Percentiles rank a stretch among this genome's conserved stretches.
These are phyloP conservation scores for Embidobia sp. DNA, from an alignment of 2,888 invertebrate species.

Conservation along the genomic window DNA sequence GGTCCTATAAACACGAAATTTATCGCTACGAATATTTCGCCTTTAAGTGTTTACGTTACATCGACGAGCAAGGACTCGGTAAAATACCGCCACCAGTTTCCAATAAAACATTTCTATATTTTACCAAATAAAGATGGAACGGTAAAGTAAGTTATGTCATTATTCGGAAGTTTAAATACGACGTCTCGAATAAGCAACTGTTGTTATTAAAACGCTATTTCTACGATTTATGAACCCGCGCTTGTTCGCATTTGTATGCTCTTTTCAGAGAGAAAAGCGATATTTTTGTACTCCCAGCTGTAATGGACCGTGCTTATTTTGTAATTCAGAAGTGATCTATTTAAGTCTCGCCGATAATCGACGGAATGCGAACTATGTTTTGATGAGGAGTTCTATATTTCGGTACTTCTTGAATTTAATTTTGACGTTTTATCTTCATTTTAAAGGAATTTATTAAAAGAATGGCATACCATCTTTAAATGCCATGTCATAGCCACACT, in stretches of 20 bases:
- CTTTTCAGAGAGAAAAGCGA: neutral
- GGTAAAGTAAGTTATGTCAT: constrained; percentile 16
- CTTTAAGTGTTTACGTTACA: constrained; percentile 48
- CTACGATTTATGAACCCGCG: constrained; percentile 7
- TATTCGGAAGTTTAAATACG: constrained; percentile 17
- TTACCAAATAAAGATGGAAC: constrained; percentile 24
- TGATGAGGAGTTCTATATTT: neutral
- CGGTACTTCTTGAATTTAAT: neutral
- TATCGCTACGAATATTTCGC: constrained; percentile 45
- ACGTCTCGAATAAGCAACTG: constrained; percentile 15
- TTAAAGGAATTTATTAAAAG: neutral
- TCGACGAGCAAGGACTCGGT: constrained; percentile 19
- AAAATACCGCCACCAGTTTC: constrained; percentile 8
- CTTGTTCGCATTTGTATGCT: neutral
- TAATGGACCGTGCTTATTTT: neutral
- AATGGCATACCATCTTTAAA: too few relatives aligned
- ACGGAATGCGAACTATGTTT: neutral
- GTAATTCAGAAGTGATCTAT: neutral
- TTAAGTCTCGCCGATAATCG: neutral
- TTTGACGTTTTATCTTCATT: neutral
- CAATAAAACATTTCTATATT: constrained; percentile 30
- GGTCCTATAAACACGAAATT: constrained; percentile 44
- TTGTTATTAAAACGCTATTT: constrained; percentile 33
- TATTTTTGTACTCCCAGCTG: too few relatives aligned
- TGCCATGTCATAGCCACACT: too few relatives aligned